Evolutionary conservation across 2,888 invertebrate genomes (phyloP), one percentile per base, ranked within the genome.

Genomic region (Heteromyza rotundicornis): DNA sequence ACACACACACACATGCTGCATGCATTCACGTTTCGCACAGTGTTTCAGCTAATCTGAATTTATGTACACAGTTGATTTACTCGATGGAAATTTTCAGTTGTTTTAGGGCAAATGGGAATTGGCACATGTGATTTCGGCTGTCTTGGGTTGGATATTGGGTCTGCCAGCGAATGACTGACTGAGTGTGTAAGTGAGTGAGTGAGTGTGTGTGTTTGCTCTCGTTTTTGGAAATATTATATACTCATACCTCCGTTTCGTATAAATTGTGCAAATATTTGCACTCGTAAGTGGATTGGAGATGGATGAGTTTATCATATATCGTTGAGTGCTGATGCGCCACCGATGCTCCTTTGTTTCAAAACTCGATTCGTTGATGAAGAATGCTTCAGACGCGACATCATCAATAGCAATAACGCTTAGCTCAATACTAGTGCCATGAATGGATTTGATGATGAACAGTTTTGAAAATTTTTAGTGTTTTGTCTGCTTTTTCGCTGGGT

Each of bases 281-380:
- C 74, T 79, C 73, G 77, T 79, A 80, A 79, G 79, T 79, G 80
- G 79, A 79, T 79, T 79, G 79, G 73, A 79, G 79, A 80, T 79
- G 79, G 77, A 80, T 79, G 79, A 78, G 78, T 79, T 79, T 79
- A 79, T 79, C 78, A 78, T 66, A 52, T 24, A 44, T 12, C 24
- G 17, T 47, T 19, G 52, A 19, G 12, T 20, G 22, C 14, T 2
- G 47, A 17, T 8, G 20, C 20, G 47, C 47, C 47, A 20, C 19
- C 19, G 47, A 12, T 47, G 47, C 20, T 47, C 47, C 47, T 47
- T 47, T 47, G 47, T 47, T 47, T 47, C 20, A 17, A n/a, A 47
- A 47, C 19, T 20, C 3, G n/a, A 20, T 20, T 20, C 17, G 47
- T 19, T 20, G 7, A 7, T 20, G 55, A 40, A 36, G 40, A 40